Base-by-base conservation (phyloP, 2,888 invertebrate species). In the Biston stratarius region DNA sequence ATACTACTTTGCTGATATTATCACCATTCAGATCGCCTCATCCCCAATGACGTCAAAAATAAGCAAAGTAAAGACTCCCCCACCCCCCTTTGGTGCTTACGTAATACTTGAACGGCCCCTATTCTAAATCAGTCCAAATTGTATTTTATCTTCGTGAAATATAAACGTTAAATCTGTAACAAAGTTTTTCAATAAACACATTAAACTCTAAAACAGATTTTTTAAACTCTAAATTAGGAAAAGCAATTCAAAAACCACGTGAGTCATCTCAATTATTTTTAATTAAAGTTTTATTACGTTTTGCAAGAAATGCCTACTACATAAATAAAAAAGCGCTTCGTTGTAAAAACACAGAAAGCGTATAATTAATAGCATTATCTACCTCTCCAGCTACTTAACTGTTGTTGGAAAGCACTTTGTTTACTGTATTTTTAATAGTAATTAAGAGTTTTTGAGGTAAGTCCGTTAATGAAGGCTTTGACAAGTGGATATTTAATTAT, bases 401-500 rank as follows among this genome's bases (percentile, higher is more conserved):
- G 33, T 44, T 61, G 52, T 61, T 44, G 45, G 34, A 47, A 55
- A 61, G 53, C 47, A 47, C 55, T 55, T 47, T 55, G 33, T 62
- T 12, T 34, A 61, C 40, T 38, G 42, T n/a, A 24, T 59, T 45
- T 34, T 53, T 14, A 36, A 40, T 12, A 42, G 9, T 33, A 44
- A 44, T 52, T 51, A 44, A 36, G 3, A 12, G 53, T 55, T 62
- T 55, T 55, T 7, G 24, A 45, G 36, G 10, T 49, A 40, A 59
- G 11, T 44, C 38, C 52, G 14, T 12, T 53, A 53, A 38, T 38
- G 14, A 53, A 53, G 52, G 38, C 38, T 38, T 53, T 15, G 34
- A 12, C 8, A 53, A 53, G 14, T 53, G 38, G 52, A 15, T 38
- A 38, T 14, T 14, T 36, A 52, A 38, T 52, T 52, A 6, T 6